Evolutionary conservation across 1,140 invertebrate genomes (phyloP).

Genomic region (Atta cephalotes): DNA sequence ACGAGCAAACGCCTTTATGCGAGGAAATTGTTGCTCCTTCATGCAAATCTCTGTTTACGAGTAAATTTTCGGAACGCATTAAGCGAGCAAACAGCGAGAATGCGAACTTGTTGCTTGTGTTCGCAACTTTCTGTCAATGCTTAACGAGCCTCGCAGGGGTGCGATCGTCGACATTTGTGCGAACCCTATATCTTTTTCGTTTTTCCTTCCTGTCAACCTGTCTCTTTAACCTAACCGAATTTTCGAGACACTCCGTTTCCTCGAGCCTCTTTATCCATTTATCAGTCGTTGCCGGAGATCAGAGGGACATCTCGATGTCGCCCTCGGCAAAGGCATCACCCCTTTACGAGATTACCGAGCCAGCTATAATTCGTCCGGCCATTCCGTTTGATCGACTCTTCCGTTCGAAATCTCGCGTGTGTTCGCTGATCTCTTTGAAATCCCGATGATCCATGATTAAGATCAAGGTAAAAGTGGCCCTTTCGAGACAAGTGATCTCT

Average conservation of each 20-base stretch:
- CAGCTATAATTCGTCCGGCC: constrained; percentile 53
- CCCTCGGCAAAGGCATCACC: constrained; percentile 42
- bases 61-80: constrained; percentile 56
- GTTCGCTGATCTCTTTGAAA: constrained; percentile 32
- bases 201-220: constrained; percentile 23
- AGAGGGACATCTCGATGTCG: constrained; percentile 53
- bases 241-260: constrained; percentile 19
- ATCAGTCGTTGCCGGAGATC: constrained; percentile 52
- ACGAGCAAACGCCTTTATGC: constrained; percentile 24
- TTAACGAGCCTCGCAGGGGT: constrained; percentile 38
- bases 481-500: constrained; percentile 41
- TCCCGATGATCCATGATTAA: constrained; percentile 47
- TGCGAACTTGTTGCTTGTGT: constrained; percentile 57
- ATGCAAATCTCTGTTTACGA: constrained; percentile 51
- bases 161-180: constrained; percentile 33
- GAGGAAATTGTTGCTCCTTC: constrained; percentile 43
- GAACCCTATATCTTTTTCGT: not conserved
- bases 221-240: constrained; percentile 29
- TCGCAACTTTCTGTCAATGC: constrained; percentile 57
- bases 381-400: constrained; percentile 58
- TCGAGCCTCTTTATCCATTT: constrained; percentile 52
- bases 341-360: constrained; percentile 49
- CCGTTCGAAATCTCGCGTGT: constrained; percentile 53
- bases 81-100: constrained; percentile 50
- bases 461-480: constrained; percentile 59